Percentiles rank a stretch among this genome's conserved stretches.
These are phyloP conservation scores for Bugula neritina DNA, from an alignment of 2,888 invertebrate species.

Conservation along the genomic window DNA sequence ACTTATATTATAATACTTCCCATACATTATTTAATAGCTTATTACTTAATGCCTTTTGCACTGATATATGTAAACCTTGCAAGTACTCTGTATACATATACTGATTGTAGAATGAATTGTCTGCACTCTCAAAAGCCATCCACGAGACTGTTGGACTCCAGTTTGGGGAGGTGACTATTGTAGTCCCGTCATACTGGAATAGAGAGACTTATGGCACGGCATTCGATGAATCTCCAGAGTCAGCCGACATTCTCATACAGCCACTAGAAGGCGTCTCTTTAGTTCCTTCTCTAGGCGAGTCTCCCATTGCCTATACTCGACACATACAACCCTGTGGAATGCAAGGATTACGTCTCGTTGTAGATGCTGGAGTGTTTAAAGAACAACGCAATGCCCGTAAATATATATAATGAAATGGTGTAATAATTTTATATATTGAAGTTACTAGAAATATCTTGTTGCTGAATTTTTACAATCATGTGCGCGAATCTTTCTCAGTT, in stretches of 20 bases:
- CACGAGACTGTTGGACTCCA: not conserved
- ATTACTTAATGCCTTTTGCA: no score
- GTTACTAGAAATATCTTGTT: no score
- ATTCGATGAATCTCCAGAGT: not conserved
- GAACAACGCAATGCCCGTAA: not conserved
- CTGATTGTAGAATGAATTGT: not conserved
- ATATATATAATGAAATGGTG: no score
- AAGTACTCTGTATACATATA: no score
- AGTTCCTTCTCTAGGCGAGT: not conserved
- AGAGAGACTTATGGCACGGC: not conserved
- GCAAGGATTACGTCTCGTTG: not conserved
- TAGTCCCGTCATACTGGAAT: constrained; percentile 10
- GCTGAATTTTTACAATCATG: no score
- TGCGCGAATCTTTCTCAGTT: no score
- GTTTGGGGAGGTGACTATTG: constrained; percentile 12
- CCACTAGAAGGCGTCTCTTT: not conserved
- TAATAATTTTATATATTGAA: no score
- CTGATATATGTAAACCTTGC: no score
- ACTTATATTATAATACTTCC: no score
- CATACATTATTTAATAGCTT: no score
- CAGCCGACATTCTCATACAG: constrained; percentile 9
- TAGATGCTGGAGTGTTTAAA: not conserved
- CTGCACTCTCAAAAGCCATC: not conserved
- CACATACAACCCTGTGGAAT: constrained; percentile 20
- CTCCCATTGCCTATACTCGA: not conserved